Evolutionary conservation across 2,888 invertebrate genomes (phyloP).

Genomic region (Nasonia oneida): DNA sequence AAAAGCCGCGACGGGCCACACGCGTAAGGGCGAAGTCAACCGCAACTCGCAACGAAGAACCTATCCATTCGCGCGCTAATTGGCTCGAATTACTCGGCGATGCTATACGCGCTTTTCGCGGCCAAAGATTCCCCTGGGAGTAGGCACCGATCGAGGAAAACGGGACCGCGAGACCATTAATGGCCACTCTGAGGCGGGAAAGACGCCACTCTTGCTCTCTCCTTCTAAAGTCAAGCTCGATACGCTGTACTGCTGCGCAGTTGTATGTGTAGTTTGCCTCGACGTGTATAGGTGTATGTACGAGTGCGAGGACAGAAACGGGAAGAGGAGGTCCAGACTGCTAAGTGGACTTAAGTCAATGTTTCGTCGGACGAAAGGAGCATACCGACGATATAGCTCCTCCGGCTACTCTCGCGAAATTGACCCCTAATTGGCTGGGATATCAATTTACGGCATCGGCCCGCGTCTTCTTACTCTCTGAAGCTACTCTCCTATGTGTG

Average conservation of each 20-base stretch:
- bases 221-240: constrained; percentile 29
- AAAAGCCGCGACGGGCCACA: background rate
- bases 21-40: background rate
- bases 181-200: constrained; percentile 76
- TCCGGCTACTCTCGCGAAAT: constrained; percentile 46
- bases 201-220: background rate
- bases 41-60: background rate
- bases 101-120: background rate
- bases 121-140: background rate
- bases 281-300: background rate
- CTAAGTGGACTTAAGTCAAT: constrained; percentile 74
- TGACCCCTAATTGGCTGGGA: constrained; percentile 68
- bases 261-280: background rate
- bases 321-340: constrained; percentile 65
- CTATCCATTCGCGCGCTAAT: constrained; percentile 44
- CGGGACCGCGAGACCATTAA: constrained; percentile 70
- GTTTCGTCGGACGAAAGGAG: constrained; percentile 63
- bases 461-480: background rate
- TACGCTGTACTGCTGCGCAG: background rate
- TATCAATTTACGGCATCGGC: constrained; percentile 63
- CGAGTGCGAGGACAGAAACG: background rate
- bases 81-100: constrained; percentile 45
- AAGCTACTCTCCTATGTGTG: background rate
- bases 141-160: constrained; percentile 13
- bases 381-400: background rate